A percentile compares a stretch with the other conserved stretches of the same genome.
Evolutionary conservation across 1,140 invertebrate species (phyloP).

Genomic region (fruit fly (Drosophila melanogaster)): DNA sequence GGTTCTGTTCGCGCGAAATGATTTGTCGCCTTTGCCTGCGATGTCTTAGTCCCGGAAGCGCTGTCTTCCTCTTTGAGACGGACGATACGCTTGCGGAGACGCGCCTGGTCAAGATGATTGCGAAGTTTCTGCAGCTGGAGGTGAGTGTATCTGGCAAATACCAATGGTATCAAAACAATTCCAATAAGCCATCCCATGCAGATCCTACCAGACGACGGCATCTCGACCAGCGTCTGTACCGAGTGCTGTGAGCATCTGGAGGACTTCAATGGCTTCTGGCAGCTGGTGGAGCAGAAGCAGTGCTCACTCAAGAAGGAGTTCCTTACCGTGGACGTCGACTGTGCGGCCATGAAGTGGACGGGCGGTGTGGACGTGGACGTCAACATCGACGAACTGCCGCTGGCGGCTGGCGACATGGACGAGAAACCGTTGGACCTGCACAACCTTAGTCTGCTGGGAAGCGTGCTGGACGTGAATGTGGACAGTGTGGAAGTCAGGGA

Average conservation of each 20-base stretch:
- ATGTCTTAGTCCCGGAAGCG: constrained; percentile 63
- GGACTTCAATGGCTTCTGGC: constrained; percentile 74
- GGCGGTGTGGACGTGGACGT: constrained; percentile 64
- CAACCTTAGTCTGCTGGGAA: constrained; percentile 66
- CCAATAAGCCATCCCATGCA: neutral
- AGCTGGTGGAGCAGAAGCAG: constrained; percentile 73
- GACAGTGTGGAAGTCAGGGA: constrained; percentile 61
- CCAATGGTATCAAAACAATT: too few relatives aligned
- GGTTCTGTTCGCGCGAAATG: constrained; percentile 87
- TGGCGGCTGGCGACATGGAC: constrained; percentile 56
- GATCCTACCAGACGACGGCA: constrained; percentile 71
- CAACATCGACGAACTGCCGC: constrained; percentile 62
- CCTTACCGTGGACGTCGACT: constrained; percentile 71
- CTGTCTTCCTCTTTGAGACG: constrained; percentile 71
- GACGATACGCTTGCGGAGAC: constrained; percentile 68
- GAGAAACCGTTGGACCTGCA: constrained; percentile 71
- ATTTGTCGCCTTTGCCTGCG: constrained; percentile 77
- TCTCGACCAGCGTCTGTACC: constrained; percentile 69
- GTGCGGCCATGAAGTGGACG: constrained; percentile 60
- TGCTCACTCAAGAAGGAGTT: constrained; percentile 72
- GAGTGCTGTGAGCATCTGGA: constrained; percentile 76
- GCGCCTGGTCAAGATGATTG: constrained; percentile 72
- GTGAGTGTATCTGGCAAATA: constrained; percentile 20
- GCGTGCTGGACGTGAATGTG: constrained; percentile 68
- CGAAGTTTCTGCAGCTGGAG: constrained; percentile 74